A percentile compares a stretch with the other conserved stretches of the same genome.
Conservation (phyloP, 1,140 invertebrate species). For the Pogonomyrmex barbatus region DNA sequence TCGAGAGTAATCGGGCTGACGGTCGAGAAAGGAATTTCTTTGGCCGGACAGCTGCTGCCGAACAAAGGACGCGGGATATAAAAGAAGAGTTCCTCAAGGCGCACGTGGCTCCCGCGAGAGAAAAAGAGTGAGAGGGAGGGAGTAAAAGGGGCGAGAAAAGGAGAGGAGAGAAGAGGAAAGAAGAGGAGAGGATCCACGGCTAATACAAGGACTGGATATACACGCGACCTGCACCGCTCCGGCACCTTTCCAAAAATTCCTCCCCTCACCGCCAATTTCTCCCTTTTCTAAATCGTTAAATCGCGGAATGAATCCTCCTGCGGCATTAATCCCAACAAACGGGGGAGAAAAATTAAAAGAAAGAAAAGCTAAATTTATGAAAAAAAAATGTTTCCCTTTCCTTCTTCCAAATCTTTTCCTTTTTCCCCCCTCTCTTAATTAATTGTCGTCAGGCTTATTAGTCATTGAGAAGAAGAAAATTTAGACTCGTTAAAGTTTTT, state of each 20-base stretch:
- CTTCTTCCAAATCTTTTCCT: neutral
- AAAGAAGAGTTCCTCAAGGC: conserved; percentile 82
- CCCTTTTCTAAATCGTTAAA: neutral
- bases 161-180: conserved; percentile 19
- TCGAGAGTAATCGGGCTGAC: conserved; percentile 68
- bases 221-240: conserved; percentile 65
- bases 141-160: conserved; percentile 50
- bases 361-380: neutral
- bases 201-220: conserved; percentile 66
- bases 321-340: neutral
- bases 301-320: neutral
- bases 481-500: neutral
- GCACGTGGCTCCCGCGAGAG: conserved; percentile 79
- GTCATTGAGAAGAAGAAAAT: too few species aligned
- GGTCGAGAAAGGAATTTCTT: conserved; percentile 83
- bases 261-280: neutral
- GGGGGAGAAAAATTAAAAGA: neutral
- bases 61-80: conserved; percentile 83
- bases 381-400: neutral
- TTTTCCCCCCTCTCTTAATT: neutral
- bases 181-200: conserved; percentile 53
- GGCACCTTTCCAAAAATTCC: conserved; percentile 53
- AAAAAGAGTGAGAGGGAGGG: conserved; percentile 57
- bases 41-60: conserved; percentile 83
- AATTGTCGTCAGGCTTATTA: too few species aligned